Evolutionary conservation across 2,113 vertebrate species (phyloP), one percentile per base, ranked within the genome.

Genomic region (Lanius ludovicianus): DNA sequence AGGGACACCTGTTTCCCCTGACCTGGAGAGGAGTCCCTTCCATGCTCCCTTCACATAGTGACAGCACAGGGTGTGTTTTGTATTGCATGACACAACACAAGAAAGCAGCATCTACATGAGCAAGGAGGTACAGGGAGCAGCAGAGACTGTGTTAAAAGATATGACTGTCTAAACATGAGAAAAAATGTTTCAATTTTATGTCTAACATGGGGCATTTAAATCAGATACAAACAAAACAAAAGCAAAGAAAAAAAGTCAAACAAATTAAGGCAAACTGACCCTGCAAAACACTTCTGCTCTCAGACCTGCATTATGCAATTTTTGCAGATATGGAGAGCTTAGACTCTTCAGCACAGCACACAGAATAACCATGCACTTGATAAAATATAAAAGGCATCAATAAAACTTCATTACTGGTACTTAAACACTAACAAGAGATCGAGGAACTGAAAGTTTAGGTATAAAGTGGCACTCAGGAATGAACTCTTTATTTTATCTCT

Each of bases 21-120:
- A 24, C 23, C 31, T 53, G 47, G 30, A 35, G 25, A 56, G 41
- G 18, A 60, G 19, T 22, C 5, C 24, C 20, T 37, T 15, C 10
- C 6, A 7, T 63, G 53, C 16, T 50, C 22, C 4, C 2, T 46
- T 27, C 18, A 17, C 37, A 15, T 1, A 47, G 25, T 20, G 47
- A 50, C 44, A 52, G 23, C 35, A 30, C 5, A 6, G 2, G 13
- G 4, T 23, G 30, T 12, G 8, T 13, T 71, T n/a, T 11, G 7
- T n/a, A 11, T 18, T 37, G 47, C 53, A n/a, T 2, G 14, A 71
- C 67, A 25, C 0, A 0, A n/a, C 31, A 23, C 1, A 0, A 42
- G 31, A 64, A 73, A 53, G 76, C 19, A 77, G 59, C 41, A 23
- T 24, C 27, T 37, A 1, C 15, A 22, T 25, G 21, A 88, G 31